Base-by-base conservation (phyloP, 2,797 vertebrate genomes). In the Characodon lateralis region DNA sequence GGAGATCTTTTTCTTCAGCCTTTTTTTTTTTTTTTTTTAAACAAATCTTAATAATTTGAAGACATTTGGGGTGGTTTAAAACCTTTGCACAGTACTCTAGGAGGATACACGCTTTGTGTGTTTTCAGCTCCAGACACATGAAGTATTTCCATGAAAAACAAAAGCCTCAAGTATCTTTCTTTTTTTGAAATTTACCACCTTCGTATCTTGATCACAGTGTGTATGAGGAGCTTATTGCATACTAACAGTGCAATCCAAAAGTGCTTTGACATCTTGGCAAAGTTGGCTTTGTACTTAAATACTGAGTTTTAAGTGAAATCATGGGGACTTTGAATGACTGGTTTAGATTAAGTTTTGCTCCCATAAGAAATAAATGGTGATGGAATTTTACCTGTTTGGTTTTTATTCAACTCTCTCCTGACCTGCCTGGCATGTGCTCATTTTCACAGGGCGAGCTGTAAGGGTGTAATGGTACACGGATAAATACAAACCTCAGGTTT, bases 81-180 rank as follows among this genome's bases (percentile, higher is more conserved):
- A 48, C n/a, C 66, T 69, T 46, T 69, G 66, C 66, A 48, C 66
- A 48, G 66, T 26, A 14, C 14, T n/a, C n/a, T 26, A 14, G 22
- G 12, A 69, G 26, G 41, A 16, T 26, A 63, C 76, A 46, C 58
- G 70, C 26, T 71, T n/a, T 85, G 71, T 78, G 76, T 78, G 72
- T 82, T 79, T 83, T 79, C 76, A 82, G 71, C 72, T 87, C 73
- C 51, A 65, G 68, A 81, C 46, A 79, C 77, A 78, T 73, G 68
- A 83, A 78, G 22, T 81, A 59, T 14, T 69, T 84, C 82, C 72
- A 78, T 76, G 74, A 81, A 71, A 77, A 79, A 80, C 73, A 66
- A 74, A 82, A 80, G 85, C 88, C 87, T 87, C 83, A 86, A 77
- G 5, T 71, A 68, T 61, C 81, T 76, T 83, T 78, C 51, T 70